Base-by-base conservation (phyloP, 2,888 invertebrate species). In the Archips crataeganus region DNA sequence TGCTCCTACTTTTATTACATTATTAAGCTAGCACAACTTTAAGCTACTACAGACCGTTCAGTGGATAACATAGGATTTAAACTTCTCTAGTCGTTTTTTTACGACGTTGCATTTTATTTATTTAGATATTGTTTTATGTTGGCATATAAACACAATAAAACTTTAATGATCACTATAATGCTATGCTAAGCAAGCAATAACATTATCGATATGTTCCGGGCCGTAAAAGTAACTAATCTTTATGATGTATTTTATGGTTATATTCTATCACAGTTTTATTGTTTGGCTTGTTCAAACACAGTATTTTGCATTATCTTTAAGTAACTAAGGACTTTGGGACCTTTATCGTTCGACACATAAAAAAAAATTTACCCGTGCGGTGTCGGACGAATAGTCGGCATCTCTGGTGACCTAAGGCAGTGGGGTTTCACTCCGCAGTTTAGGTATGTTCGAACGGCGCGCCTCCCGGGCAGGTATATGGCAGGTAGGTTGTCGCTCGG, bases 71-170 rank as follows among this genome's bases (percentile, higher is more conserved):
- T 49, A 68, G 2, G 62, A 60, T 11, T 59, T 15, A 13, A 34
- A 69, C 32, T 73, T 49, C n/a, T 49, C 15, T 9, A 42, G 15
- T 36, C 11, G 23, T 32, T 42, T 4, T 15, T 32, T 39, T 13
- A 57, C 6, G 15, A 60, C 13, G 39, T 36, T 67, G 45, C n/a
- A 49, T 62, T 68, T 63, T 32, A 59, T 73, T 69, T 64, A 63
- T 64, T 57, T 49, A 47, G 57, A 68, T 73, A 73, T 63, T 73
- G 63, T 63, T 69, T 73, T 60, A 73, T 73, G 68, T 60, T 57
- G 36, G 49, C 59, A 47, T 63, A 73, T 59, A 73, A 68, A 63
- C 57, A 49, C 49, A 59, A 64, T 73, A 73, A 69, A 64, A 63
- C 2, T 69, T 73, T 73, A 64, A 73, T 69, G 73, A 68, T 57